These are phyloP conservation scores for Thereva nobilitata DNA, from an alignment of 2,888 invertebrate genomes.

Conservation along the genomic window DNA sequence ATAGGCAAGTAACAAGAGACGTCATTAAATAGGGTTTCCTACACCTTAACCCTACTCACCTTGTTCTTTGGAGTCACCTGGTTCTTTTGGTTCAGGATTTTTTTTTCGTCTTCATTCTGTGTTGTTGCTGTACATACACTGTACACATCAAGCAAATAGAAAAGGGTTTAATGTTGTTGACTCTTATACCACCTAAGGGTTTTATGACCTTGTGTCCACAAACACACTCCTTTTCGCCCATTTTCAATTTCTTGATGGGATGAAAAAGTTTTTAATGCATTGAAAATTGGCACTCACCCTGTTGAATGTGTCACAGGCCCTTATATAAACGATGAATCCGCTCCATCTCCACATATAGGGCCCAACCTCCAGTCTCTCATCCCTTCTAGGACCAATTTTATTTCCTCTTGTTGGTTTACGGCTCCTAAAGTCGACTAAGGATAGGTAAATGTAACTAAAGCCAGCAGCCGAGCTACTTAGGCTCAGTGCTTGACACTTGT, in stretches of 20 bases:
- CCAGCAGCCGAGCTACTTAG: slow-evolving; percentile 9
- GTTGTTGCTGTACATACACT: not conserved
- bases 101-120: too few species aligned
- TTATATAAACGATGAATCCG: slow-evolving; percentile 17
- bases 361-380: not conserved
- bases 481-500: slow-evolving; percentile 14
- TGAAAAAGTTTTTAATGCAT: slow-evolving; percentile 19
- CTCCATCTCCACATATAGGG: not conserved
- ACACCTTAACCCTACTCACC: slow-evolving; percentile 6
- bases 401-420: not conserved
- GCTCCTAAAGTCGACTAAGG: not conserved
- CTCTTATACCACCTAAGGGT: not conserved
- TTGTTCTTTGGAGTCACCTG: too few species aligned
- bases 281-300: slow-evolving; percentile 24
- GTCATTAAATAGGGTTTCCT: slow-evolving; percentile 14
- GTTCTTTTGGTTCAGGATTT: not conserved
- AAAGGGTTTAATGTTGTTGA: not conserved
- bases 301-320: slow-evolving; percentile 16
- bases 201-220: slow-evolving; percentile 4
- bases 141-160: not conserved
- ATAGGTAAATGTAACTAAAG: slow-evolving; percentile 9
- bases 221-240: not conserved
- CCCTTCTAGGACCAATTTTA: not conserved
- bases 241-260: not conserved
- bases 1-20: slow-evolving; percentile 23